Percentiles rank a stretch among this genome's conserved stretches.
These are phyloP conservation scores for Gymnoscopelus braueri DNA, from an alignment of 2,797 vertebrate species.

Conservation along the genomic window DNA sequence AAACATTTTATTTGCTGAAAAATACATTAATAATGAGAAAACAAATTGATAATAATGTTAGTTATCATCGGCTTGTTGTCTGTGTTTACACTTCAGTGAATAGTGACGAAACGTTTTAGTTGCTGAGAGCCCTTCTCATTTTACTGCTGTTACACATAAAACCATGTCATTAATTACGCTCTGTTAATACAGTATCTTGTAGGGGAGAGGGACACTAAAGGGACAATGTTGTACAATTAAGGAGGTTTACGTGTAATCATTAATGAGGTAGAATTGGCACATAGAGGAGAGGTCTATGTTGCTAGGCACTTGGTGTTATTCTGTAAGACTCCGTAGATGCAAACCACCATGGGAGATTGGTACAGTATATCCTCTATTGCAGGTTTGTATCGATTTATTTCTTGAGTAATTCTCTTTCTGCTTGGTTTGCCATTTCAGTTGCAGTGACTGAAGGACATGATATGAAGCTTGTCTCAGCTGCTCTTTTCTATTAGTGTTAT, in stretches of 20 bases:
- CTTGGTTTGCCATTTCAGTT: conserved; percentile 28
- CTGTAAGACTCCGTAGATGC: conserved; percentile 31
- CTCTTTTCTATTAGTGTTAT: conserved; percentile 9
- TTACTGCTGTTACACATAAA: conserved; percentile 30
- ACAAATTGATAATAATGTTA: background rate
- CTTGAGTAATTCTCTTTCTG: conserved; percentile 17
- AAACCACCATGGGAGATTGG: background rate
- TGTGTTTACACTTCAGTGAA: conserved; percentile 15
- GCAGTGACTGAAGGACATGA: conserved; percentile 21
- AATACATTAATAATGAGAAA: conserved; percentile 5
- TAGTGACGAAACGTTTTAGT: conserved; percentile 7
- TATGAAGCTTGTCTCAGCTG: conserved; percentile 25
- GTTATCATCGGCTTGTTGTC: background rate
- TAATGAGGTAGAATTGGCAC: conserved; percentile 54
- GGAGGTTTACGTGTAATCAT: conserved; percentile 62
- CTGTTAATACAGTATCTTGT: conserved; percentile 40
- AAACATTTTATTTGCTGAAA: background rate
- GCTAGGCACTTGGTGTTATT: conserved; percentile 37
- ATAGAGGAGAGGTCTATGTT: conserved; percentile 35
- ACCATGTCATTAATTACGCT: conserved; percentile 35
- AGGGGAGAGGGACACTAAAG: conserved; percentile 44
- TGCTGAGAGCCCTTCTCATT: background rate
- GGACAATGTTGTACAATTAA: conserved; percentile 52
- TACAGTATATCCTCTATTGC: conserved; percentile 14
- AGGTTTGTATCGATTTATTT: conserved; percentile 36